Evolutionary conservation across 2,888 invertebrate genomes (phyloP), one percentile per base, ranked within the genome.

Genomic region (Crioceris asparagi): DNA sequence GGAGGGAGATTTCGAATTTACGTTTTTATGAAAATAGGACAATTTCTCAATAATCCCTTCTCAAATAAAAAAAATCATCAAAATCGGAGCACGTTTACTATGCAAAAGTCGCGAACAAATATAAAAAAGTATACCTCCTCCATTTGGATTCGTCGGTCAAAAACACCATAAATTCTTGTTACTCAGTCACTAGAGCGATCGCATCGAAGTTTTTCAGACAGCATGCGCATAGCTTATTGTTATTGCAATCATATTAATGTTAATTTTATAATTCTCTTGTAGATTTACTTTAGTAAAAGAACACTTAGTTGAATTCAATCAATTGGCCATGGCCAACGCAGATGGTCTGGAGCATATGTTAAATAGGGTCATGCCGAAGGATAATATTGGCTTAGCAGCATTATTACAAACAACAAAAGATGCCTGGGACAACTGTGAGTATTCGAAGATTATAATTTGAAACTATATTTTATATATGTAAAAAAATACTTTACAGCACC

Each of bases 311-410:
- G 98, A 98, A 72, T 96, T 96, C 70, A 96, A 94, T 68, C 92
- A 94, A 70, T 70, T 98, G 56, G 97, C 97, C 16, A 96, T 97
- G 90, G 91, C 93, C 16, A 94, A 93, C 65, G 93, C 96, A 15
- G 93, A 96, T 60, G 94, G 94, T 32, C 91, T 92, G 31, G 94
- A 97, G 63, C 92, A 96, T 64, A 96, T 96, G 94, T 69, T 96
- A 56, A 96, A 96, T 68, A 76, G 96, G 51, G 97, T 97, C 32
- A 97, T 96, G 94, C 94, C 96, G 36, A 94, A 94, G 62, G 98
- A 98, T 69, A 98, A 98, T 70, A 97, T 98, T 55, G 97, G 94
- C 4, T 69, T 98, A 49, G 94, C 93, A 12, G 97, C 96, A 4
- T 71, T 98, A 49, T 72, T 98, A 38, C 88, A 91, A 67, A 93